Conservation (phyloP, 2,888 invertebrate genomes). For the Drosophila neonasuta region DNA sequence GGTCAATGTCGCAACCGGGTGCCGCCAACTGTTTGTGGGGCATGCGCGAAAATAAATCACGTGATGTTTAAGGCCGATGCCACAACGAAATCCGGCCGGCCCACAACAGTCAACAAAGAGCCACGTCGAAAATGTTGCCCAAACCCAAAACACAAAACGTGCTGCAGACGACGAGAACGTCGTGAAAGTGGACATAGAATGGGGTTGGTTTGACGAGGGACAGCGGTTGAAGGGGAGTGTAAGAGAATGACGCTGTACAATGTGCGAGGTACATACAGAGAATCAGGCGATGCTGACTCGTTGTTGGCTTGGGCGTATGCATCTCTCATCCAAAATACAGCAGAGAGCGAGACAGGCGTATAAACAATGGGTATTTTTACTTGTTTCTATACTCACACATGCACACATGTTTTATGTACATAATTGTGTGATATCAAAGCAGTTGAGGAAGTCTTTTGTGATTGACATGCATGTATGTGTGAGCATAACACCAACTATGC, state of each 20-base stretch:
- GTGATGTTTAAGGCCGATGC: slow-evolving; percentile 57
- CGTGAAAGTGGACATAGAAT: slow-evolving; percentile 3
- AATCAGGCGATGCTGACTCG: slow-evolving; percentile 59
- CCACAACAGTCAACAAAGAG: slow-evolving; percentile 21
- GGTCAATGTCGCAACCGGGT: slow-evolving; percentile 47
- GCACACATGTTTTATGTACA: background rate
- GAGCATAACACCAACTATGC: no score
- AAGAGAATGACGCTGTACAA: slow-evolving; percentile 4
- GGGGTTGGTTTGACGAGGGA: background rate
- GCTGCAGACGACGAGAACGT: slow-evolving; percentile 3
- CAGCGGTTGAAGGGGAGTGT: background rate
- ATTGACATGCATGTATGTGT: slow-evolving; percentile 23
- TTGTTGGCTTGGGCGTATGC: slow-evolving; percentile 54
- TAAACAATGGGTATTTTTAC: slow-evolving; percentile 45
- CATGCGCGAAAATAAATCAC: slow-evolving; percentile 68
- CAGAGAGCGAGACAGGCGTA: slow-evolving; percentile 16
- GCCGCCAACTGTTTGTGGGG: slow-evolving; percentile 22
- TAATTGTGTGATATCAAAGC: slow-evolving; percentile 13
- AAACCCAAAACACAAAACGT: slow-evolving; percentile 6
- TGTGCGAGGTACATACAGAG: slow-evolving; percentile 45
- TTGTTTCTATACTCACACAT: slow-evolving; percentile 10
- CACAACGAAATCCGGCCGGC: slow-evolving; percentile 47
- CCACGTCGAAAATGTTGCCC: slow-evolving; percentile 6
- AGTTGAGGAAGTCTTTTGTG: slow-evolving; percentile 52
- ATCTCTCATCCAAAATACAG: slow-evolving; percentile 17